Percentiles rank a stretch among this genome's conserved stretches.
phyloP scores from a whole-genome alignment of 2,888 invertebrate species.

The Hermodice carunculata region DNA sequence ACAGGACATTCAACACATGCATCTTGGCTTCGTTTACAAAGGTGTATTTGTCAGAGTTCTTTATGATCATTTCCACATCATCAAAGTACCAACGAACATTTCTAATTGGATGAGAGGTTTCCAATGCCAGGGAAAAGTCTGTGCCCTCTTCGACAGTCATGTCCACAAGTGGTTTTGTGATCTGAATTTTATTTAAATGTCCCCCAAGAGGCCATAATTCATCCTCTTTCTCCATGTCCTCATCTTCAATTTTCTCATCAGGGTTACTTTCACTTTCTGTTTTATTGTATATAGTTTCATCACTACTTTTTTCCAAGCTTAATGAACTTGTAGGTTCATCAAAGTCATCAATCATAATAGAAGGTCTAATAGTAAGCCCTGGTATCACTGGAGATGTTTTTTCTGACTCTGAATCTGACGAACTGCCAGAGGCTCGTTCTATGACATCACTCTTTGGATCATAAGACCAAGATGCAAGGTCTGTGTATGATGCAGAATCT shows the following conservation, averaged over 20 bases:
- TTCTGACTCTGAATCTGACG: too few relatives aligned
- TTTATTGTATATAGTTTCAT: neutral
- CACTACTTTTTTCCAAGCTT: neutral
- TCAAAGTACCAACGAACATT: conserved; percentile 93
- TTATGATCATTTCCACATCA: neutral
- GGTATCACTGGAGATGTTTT: too few relatives aligned
- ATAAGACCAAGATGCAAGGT: too few relatives aligned
- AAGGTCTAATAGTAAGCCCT: neutral
- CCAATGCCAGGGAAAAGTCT: conserved; percentile 62
- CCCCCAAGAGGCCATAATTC: neutral
- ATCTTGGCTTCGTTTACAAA: conserved; percentile 7
- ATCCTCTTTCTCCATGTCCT: conserved; percentile 4
- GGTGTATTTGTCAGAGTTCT: conserved; percentile 9
- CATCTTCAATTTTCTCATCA: conserved; percentile 4
- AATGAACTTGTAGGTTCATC: neutral
- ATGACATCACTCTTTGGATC: too few relatives aligned
- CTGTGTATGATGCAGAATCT: too few relatives aligned
- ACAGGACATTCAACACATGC: conserved; percentile 14
- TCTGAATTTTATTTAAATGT: neutral
- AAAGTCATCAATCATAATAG: neutral
- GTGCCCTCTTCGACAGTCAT: neutral
- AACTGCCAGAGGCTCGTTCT: too few relatives aligned
- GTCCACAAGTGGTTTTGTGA: neutral
- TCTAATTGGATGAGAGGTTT: conserved; percentile 95
- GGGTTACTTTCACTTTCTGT: neutral